Conservation (phyloP, 2,113 vertebrate genomes). For the Nothobranchius furzeri region DNA sequence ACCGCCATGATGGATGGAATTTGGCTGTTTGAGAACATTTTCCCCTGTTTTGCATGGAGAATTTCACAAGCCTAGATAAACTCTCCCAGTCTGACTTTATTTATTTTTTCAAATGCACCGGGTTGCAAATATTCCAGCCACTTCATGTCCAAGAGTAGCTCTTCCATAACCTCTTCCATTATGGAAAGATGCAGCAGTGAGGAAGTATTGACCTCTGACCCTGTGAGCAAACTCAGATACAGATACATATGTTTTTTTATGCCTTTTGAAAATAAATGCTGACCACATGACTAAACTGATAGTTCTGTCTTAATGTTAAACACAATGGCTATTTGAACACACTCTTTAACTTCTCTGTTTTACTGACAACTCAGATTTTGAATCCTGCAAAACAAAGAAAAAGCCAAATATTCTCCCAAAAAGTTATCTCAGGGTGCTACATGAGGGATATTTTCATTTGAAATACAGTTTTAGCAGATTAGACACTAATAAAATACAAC, state of each 20-base stretch:
- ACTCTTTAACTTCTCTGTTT: not conserved
- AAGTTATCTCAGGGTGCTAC: too few species aligned
- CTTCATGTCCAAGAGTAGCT: conserved; percentile 16
- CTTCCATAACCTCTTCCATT: conserved; percentile 2
- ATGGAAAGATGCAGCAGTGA: conserved; percentile 2
- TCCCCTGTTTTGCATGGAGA: conserved; percentile 48
- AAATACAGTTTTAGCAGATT: too few species aligned
- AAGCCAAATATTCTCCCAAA: too few species aligned
- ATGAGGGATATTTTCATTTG: too few species aligned
- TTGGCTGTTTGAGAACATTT: conserved; percentile 65
- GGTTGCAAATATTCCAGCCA: conserved; percentile 17
- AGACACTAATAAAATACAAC: too few species aligned
- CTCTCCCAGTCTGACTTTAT: conserved; percentile 35
- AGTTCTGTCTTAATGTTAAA: not conserved
- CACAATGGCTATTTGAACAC: not conserved
- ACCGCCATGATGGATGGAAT: conserved; percentile 58
- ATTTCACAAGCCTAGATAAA: conserved; percentile 58
- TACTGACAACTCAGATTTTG: not conserved
- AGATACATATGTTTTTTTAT: conserved; percentile 8
- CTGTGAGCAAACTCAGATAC: not conserved
- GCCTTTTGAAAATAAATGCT: not conserved
- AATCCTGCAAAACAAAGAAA: too few species aligned
- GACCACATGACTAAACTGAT: not conserved
- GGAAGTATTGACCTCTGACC: conserved; percentile 18
- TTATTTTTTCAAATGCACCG: conserved; percentile 8